Evolutionary conservation across 2,888 invertebrate species (phyloP).

Genomic region (Caenorhabditis auriculariae): DNA sequence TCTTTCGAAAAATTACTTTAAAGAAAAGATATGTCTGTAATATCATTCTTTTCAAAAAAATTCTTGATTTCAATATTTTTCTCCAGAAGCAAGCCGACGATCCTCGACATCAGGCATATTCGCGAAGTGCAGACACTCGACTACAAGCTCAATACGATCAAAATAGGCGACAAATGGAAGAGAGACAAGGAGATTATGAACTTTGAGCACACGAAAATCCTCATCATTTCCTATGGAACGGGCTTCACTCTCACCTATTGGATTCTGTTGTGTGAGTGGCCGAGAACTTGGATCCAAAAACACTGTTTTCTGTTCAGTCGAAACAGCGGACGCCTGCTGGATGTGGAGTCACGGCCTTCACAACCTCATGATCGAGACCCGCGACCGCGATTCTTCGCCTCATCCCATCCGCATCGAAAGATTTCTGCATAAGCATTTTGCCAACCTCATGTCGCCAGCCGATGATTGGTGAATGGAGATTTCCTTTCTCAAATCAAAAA

Average conservation of each 20-base stretch:
- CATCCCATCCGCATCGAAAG: conserved; percentile 53
- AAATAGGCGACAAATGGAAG: conserved; percentile 61
- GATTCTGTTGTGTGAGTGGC: conserved; percentile 45
- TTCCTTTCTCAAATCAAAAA: background rate
- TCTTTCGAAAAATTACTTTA: background rate
- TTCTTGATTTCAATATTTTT: background rate
- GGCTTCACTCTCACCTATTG: conserved; percentile 51
- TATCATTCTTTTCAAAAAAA: background rate
- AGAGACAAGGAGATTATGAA: conserved; percentile 49
- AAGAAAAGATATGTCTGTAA: background rate
- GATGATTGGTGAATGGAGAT: conserved; percentile 25
- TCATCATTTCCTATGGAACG: conserved; percentile 56
- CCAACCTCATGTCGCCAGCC: conserved; percentile 40
- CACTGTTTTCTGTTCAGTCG: conserved; percentile 41
- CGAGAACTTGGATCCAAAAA: background rate
- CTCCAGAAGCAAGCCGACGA: conserved; percentile 38
- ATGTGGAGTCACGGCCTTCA: conserved; percentile 56
- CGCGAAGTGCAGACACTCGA: conserved; percentile 59
- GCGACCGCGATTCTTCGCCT: conserved; percentile 35
- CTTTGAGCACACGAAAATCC: conserved; percentile 52
- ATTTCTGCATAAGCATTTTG: conserved; percentile 59
- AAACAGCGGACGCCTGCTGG: conserved; percentile 50
- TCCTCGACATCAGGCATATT: conserved; percentile 52
- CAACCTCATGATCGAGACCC: conserved; percentile 48
- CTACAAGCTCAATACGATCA: conserved; percentile 50